Conservation (phyloP, 2,888 invertebrate species). For the Dasysyrphus tricinctus region DNA sequence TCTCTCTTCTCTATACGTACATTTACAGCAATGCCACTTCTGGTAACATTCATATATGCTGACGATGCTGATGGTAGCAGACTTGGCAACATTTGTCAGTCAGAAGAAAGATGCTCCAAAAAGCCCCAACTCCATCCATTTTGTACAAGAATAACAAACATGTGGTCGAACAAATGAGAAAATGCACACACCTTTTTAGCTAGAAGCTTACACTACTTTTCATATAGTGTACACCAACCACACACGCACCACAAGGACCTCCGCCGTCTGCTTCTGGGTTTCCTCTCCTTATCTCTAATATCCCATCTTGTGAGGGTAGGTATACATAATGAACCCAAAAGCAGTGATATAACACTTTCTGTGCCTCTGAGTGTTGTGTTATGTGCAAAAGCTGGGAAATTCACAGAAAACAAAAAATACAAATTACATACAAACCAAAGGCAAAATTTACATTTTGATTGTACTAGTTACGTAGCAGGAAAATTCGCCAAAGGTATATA, state of each 20-base stretch:
- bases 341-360: slow-evolving; percentile 13
- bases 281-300: neutral
- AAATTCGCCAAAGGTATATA: slow-evolving; percentile 15
- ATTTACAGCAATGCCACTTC: neutral
- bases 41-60: slow-evolving; percentile 30
- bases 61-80: slow-evolving; percentile 5
- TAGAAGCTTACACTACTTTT: slow-evolving; percentile 28
- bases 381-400: slow-evolving; percentile 39
- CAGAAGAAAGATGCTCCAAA: slow-evolving; percentile 10
- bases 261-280: neutral
- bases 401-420: slow-evolving; percentile 52
- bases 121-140: slow-evolving; percentile 45
- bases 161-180: slow-evolving; percentile 70
- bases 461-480: slow-evolving; percentile 21
- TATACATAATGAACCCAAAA: slow-evolving; percentile 34
- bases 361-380: neutral
- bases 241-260: slow-evolving; percentile 65
- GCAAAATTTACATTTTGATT: slow-evolving; percentile 70
- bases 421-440: slow-evolving; percentile 60
- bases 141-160: slow-evolving; percentile 65
- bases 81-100: slow-evolving; percentile 43
- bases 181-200: slow-evolving; percentile 27
- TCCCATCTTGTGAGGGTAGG: slow-evolving; percentile 16
- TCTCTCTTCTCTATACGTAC: neutral
- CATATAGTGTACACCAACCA: slow-evolving; percentile 31